Percentiles rank a stretch among this genome's conserved stretches.
phyloP scores from a whole-genome alignment of 2,888 invertebrate species.

The Acanthococcus lagerstroemiae region DNA sequence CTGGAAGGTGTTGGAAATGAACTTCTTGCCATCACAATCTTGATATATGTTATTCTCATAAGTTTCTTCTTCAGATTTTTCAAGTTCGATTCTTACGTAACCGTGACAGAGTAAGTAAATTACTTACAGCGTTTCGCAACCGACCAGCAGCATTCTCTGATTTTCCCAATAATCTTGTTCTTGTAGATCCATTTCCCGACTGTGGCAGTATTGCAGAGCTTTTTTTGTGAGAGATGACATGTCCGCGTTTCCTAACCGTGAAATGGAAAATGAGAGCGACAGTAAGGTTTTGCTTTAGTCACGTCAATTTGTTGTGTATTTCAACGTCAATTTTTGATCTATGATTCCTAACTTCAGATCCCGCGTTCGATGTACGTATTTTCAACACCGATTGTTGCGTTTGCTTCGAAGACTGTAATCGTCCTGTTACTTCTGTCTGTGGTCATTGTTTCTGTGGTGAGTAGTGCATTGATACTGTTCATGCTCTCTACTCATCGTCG shows the following conservation, averaged over 20 bases:
- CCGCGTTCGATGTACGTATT: constrained; percentile 21
- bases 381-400: constrained; percentile 22
- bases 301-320: too few relatives aligned
- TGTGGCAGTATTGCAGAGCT: not conserved
- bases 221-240: not conserved
- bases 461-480: too few relatives aligned
- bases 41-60: not conserved
- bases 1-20: constrained; percentile 26
- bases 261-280: too few relatives aligned
- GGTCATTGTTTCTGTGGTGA: constrained; percentile 23
- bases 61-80: not conserved
- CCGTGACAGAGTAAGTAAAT: not conserved
- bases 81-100: not conserved
- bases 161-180: not conserved
- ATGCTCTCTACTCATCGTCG: too few relatives aligned
- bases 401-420: constrained; percentile 18
- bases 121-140: too few relatives aligned
- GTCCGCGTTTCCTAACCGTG: too few relatives aligned
- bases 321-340: not conserved
- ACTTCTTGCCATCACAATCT: not conserved
- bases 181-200: not conserved
- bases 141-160: not conserved
- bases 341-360: too few relatives aligned
- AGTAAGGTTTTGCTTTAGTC: too few relatives aligned
- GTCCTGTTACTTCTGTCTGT: constrained; percentile 13